Conservation (phyloP, 2,797 vertebrate genomes). For the Sarcophilus harrisii region DNA sequence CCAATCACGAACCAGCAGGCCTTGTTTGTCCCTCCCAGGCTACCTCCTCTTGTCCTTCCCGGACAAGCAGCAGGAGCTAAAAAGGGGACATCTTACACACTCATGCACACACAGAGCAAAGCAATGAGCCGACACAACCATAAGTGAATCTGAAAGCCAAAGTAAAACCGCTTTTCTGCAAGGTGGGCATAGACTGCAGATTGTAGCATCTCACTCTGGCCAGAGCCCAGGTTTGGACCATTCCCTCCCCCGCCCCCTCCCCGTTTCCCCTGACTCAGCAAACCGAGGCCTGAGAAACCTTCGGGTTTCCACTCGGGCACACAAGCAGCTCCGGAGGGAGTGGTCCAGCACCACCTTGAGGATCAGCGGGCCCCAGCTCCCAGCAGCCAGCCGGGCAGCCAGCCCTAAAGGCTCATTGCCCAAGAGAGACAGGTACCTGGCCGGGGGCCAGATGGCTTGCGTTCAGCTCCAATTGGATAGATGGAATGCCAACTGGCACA, state of each 20-base stretch:
- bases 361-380: background rate
- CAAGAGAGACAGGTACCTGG: conserved; percentile 39
- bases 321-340: background rate
- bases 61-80: too few species aligned
- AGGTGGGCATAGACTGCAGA: background rate
- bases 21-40: background rate
- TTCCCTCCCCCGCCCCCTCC: too few species aligned
- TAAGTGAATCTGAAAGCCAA: background rate
- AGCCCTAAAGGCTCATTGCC: background rate
- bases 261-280: too few species aligned
- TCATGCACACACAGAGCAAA: too few species aligned
- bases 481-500: conserved; percentile 17
- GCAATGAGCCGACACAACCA: background rate
- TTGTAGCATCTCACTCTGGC: background rate
- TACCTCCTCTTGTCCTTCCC: background rate
- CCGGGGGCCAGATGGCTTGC: conserved; percentile 23
- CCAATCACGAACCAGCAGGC: background rate
- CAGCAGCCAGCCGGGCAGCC: background rate
- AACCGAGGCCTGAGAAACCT: background rate
- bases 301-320: background rate
- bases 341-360: background rate
- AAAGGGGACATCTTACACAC: too few species aligned
- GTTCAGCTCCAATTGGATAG: background rate
- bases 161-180: background rate
- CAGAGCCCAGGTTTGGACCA: too few species aligned